Evolutionary conservation across 2,888 invertebrate species (phyloP), one percentile per base, ranked within the genome.

Genomic region (Merodon equestris): DNA sequence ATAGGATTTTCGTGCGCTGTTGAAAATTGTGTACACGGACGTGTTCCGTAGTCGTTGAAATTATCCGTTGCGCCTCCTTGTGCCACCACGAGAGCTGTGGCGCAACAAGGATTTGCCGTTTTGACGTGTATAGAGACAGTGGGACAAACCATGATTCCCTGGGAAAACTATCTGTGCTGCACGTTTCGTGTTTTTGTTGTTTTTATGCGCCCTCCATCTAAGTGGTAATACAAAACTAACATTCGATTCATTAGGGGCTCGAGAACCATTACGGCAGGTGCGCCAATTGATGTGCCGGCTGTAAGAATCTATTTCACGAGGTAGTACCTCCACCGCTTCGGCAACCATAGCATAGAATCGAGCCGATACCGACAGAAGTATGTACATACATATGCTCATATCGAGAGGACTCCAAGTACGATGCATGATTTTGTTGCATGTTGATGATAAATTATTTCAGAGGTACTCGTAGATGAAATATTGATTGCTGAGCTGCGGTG

Each of bases 351-450:
- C 40, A 53, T 12, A 53, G 40, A 18, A 53, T 38, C 40, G 14
- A 40, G 51, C 63, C 63, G 56, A 68, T 73, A 79, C 74, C 68
- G 68, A 79, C 27, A 27, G 27, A 27, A n/a, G n/a, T 27, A 27
- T 7, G 27, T 4, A 27, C 27, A 27, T 27, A 27, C 27, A 27
- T 27, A 27, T 27, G 27, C 27, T 7, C 27, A 7, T 54, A 68
- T 57, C 53, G 63, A 64, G 58, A 48, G 74, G 27, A 27, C 27
- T 74, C 51, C 56, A 60, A 64, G 79, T 68, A 63, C 79, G 79
- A 74, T 79, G 79, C 79, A 74, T 79, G 79, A 79, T 79, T 79
- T 68, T 68, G 79, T 74, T 79, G 79, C 79, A 79, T 79, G 79
- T 68, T 63, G 68, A 79, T 79, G 79, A 74, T 79, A 74, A 79